Percentiles rank a stretch among this genome's conserved stretches.
phyloP scores from a whole-genome alignment of 2,888 invertebrate genomes.

The Aethes cnicana region DNA sequence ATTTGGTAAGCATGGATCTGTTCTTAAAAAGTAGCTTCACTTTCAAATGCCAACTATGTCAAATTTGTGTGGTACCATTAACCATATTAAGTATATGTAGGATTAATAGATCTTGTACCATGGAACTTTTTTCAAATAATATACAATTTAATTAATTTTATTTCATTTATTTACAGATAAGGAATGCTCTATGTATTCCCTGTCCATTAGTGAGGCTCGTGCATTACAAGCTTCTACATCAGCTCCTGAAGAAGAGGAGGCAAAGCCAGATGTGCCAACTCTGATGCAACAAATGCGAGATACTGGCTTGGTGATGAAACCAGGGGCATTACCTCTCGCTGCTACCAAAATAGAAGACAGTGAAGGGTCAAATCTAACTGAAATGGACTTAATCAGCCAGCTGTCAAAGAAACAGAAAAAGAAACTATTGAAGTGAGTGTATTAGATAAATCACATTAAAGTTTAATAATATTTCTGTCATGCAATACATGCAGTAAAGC shows the following conservation, averaged over 20 bases:
- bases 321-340: conserved; percentile 84
- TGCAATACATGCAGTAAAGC: no score
- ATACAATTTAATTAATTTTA: no score
- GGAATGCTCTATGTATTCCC: conserved; percentile 96
- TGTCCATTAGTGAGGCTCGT: conserved; percentile 91
- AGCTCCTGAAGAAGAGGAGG: conserved; percentile 87
- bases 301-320: conserved; percentile 94
- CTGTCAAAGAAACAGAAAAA: conserved; percentile 94
- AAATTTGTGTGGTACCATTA: no score
- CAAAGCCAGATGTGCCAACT: conserved; percentile 83
- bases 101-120: no score
- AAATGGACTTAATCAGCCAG: conserved; percentile 91
- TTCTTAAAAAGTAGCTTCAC: no score
- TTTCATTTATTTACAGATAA: conserved; percentile 86
- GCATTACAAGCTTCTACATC: conserved; percentile 87
- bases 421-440: conserved; percentile 90
- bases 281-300: conserved; percentile 95
- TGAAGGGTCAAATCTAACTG: conserved; percentile 83
- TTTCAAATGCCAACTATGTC: no score
- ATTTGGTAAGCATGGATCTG: no score
- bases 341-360: conserved; percentile 82
- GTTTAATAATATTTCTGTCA: conserved; percentile 5
- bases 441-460: conserved; percentile 1
- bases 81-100: no score
- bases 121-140: no score